Evolutionary conservation across 2,888 invertebrate species (phyloP), one percentile per base, ranked within the genome.

Genomic region (Heteromyza rotundicornis): DNA sequence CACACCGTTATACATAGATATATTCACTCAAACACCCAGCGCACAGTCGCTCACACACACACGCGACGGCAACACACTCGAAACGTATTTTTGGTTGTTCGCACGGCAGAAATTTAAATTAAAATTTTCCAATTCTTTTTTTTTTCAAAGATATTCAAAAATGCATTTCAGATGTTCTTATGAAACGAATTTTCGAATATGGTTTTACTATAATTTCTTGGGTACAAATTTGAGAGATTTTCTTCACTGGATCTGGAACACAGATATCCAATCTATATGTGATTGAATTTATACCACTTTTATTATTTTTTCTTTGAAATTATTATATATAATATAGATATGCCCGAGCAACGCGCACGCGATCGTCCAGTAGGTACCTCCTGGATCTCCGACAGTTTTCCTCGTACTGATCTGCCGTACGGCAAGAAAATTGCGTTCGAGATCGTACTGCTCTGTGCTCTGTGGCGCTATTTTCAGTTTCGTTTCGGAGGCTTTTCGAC

Each of bases 331-430:
- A n/a, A n/a, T n/a, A n/a, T n/a, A n/a, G n/a, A n/a, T n/a, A n/a
- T n/a, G n/a, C n/a, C n/a, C n/a, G 23, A 52, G 62, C 67, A 70
- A 71, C 70, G 69, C 71, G 69, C 68, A 68, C 72, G 69, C 69
- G 68, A n/a, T n/a, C 75, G 69, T 80, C 80, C 81, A 80, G 80
- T 68, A 71, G 72, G 71, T 74, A 77, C 78, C 75, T 79, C 79
- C 80, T 80, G 80, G 81, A 81, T 77, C 82, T 75, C 78, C 81
- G 81, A 80, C 77, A 79, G 81, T 79, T 81, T 76, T 75, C 68
- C 81, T 81, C 81, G 80, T 78, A 81, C 81, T 81, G 68, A 81
- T 72, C 63, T 40, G 51, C n/a, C n/a, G n/a, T n/a, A n/a, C n/a
- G n/a, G n/a, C n/a, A n/a, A n/a, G n/a, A n/a, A n/a, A n/a, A n/a